phyloP scores from a whole-genome alignment of 2,888 invertebrate species.

The Ramazzottius varieornatus region DNA sequence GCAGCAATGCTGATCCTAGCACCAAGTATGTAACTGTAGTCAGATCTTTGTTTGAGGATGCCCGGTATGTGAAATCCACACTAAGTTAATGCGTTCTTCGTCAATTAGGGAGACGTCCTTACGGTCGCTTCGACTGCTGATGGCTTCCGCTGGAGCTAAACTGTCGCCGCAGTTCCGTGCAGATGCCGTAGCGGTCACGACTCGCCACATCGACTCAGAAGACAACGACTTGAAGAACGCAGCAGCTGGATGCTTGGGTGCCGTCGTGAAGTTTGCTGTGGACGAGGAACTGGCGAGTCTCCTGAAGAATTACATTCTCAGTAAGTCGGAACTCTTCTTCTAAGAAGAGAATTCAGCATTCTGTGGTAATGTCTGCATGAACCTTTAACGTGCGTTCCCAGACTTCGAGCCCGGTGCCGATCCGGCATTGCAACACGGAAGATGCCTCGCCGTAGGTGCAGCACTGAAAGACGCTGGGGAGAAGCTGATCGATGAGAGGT shows the following conservation, averaged over 20 bases:
- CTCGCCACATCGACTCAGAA: slow-evolving; percentile 28
- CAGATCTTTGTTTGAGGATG: neutral
- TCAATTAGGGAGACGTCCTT: slow-evolving; percentile 23
- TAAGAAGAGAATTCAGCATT: slow-evolving; percentile 1
- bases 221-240: slow-evolving; percentile 30
- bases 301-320: slow-evolving; percentile 44
- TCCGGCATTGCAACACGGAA: slow-evolving; percentile 49
- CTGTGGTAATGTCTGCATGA: neutral
- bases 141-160: slow-evolving; percentile 18
- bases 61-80: neutral
- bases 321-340: slow-evolving; percentile 21
- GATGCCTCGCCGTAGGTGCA: slow-evolving; percentile 55
- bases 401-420: slow-evolving; percentile 34
- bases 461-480: slow-evolving; percentile 56
- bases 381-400: neutral
- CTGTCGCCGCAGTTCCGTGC: slow-evolving; percentile 13
- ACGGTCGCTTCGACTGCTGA: slow-evolving; percentile 20
- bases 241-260: slow-evolving; percentile 68
- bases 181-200: neutral
- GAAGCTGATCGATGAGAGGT: slow-evolving; percentile 36
- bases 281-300: slow-evolving; percentile 42
- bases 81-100: neutral
- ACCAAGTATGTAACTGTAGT: slow-evolving; percentile 14
- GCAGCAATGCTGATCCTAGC: slow-evolving; percentile 16
- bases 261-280: slow-evolving; percentile 45